Evolutionary conservation across 2,888 invertebrate species (phyloP).

Genomic region (Lottia gigantea): DNA sequence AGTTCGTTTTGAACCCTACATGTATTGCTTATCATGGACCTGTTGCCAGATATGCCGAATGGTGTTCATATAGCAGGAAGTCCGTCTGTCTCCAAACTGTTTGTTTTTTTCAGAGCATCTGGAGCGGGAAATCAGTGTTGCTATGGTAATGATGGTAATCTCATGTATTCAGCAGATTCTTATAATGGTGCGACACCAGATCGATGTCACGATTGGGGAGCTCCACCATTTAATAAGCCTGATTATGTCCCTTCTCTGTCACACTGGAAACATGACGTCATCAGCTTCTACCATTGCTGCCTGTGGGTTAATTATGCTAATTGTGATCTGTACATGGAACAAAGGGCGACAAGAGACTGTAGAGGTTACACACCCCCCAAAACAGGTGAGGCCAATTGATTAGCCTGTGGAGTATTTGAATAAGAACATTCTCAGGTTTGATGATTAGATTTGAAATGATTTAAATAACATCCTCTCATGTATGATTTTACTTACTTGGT

Average conservation of each 20-base stretch:
- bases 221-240: slow-evolving; percentile 79
- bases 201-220: slow-evolving; percentile 59
- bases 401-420: not conserved
- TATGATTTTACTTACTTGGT: no score
- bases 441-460: no score
- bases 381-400: slow-evolving; percentile 71
- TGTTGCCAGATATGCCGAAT: no score
- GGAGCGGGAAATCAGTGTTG: slow-evolving; percentile 92
- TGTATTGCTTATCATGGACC: no score
- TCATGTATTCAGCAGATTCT: slow-evolving; percentile 95
- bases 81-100: no score
- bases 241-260: slow-evolving; percentile 84
- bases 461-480: no score
- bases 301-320: slow-evolving; percentile 89
- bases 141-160: slow-evolving; percentile 89
- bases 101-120: slow-evolving; percentile 20
- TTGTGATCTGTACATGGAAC: slow-evolving; percentile 91
- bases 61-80: no score
- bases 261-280: slow-evolving; percentile 95
- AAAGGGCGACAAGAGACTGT: slow-evolving; percentile 91
- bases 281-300: slow-evolving; percentile 94
- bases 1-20: no score
- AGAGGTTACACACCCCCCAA: slow-evolving; percentile 94
- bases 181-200: slow-evolving; percentile 85
- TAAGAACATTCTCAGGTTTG: no score